Percentiles rank a stretch among this genome's conserved stretches.
phyloP scores from a whole-genome alignment of 1,140 invertebrate genomes.

The Zophobas morio region DNA sequence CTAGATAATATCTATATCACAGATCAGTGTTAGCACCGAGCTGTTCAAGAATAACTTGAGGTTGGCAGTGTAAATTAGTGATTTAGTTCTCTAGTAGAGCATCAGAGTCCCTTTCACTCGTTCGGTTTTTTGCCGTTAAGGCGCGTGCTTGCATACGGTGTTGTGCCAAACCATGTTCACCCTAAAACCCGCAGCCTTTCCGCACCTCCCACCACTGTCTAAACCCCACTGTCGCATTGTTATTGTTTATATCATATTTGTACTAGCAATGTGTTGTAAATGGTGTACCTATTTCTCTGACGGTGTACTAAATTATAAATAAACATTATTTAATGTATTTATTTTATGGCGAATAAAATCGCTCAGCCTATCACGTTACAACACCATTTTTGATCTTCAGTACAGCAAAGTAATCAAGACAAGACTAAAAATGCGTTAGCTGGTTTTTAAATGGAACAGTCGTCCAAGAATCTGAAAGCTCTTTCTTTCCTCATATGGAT shows the following conservation, averaged over 20 bases:
- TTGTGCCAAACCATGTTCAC: conserved; percentile 63
- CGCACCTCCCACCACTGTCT: conserved; percentile 32
- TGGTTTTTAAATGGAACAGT: too few relatives aligned
- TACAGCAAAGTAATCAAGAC: too few relatives aligned
- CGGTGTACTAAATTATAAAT: conserved; percentile 61
- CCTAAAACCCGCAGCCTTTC: conserved; percentile 29
- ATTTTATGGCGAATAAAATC: not conserved
- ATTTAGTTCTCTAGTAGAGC: conserved; percentile 49
- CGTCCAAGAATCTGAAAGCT: too few relatives aligned
- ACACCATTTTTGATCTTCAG: too few relatives aligned
- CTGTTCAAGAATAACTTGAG: conserved; percentile 47
- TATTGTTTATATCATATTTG: conserved; percentile 65
- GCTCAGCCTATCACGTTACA: too few relatives aligned
- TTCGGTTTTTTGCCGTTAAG: conserved; percentile 32
- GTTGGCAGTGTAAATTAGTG: conserved; percentile 43
- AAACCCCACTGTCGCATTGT: conserved; percentile 54
- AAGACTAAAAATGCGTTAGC: too few relatives aligned
- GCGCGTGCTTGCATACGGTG: conserved; percentile 53
- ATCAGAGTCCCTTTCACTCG: conserved; percentile 17
- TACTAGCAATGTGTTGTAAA: conserved; percentile 64
- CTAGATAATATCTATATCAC: conserved; percentile 59
- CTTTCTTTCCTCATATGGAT: too few relatives aligned
- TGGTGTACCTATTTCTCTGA: conserved; percentile 65
- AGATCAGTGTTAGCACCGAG: conserved; percentile 60
- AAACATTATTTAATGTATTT: conserved; percentile 60